Evolutionary conservation across 1,140 invertebrate genomes (phyloP), one percentile per base, ranked within the genome.

Genomic region (Drosophila nebulosa): DNA sequence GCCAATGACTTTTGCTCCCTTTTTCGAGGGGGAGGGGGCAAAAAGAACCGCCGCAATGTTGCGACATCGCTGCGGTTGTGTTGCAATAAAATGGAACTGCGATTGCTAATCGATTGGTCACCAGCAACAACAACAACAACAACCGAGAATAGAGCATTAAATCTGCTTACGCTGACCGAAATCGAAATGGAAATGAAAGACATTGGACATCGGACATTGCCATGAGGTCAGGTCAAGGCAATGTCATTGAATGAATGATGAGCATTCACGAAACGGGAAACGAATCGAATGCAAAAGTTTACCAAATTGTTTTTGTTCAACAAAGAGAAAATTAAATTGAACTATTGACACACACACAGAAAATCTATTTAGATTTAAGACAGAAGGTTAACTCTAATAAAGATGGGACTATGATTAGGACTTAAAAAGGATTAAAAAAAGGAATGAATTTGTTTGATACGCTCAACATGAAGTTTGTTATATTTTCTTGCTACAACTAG

Each of bases 41-140:
- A 64, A 36, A 12, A 36, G 36, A 53, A 59, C 63, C 59, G 62
- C 63, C 59, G 74, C 53, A 74, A 70, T 72, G 61, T 61, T 74
- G 61, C 71, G 73, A 76, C 73, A 73, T 39, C 32, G 53, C 24
- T 51, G 27, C 36, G 30, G 55, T 21, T 64, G 50, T 30, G 42
- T 51, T 68, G 46, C 18, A 39, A 39, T 57, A 16, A 24, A 61
- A 51, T 32, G 42, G n/a, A 21, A 35, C 26, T 24, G 58, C 4
- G 51, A 36, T 5, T 67, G 50, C 21, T 70, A 67, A 78, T 75
- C 73, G 73, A 71, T 71, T 76, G 68, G 39, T 46, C 39, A 46
- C 2, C 18, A 46, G 4, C 39, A 46, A 46, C 16, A 9, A 18
- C 39, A 9, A 42, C 39, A 16, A 36, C 3, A 14, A 42, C 9